Base-by-base conservation (phyloP, 2,888 invertebrate genomes). In the Teinopalpus imperialis region DNA sequence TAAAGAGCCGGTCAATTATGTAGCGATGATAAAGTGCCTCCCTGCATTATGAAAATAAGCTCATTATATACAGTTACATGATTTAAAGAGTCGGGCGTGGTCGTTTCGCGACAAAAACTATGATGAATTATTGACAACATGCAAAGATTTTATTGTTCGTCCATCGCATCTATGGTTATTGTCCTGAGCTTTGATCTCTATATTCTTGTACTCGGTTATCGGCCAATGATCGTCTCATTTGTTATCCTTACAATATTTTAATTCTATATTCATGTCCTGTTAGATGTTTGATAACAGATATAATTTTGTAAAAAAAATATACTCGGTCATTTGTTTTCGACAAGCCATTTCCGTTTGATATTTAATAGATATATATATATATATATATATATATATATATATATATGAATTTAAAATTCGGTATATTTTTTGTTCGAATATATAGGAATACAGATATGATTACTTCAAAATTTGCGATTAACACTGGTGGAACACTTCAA, bases 121-220 rank as follows among this genome's bases (percentile, higher is more conserved):
- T 80, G 82, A 86, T 82, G 69, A 72, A 85, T 86, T 67, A 65
- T 69, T 53, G 61, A 59, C 67, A 58, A 64, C 61, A 64, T 71
- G 67, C 66, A 67, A 57, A 65, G 65, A 44, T 64, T 69, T 75
- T 68, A 60, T 74, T 71, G 76, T 77, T 24, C 73, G 66, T 72
- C 63, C 54, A 53, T 65, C 63, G 52, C 57, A 54, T 55, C 56
- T 52, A 63, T 68, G 64, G 65, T 40, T 36, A 47, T 44, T 49
- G 45, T 39, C 40, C 40, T 40, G 7, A 23, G 27, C 18, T 26
- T 5, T 30, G n/a, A 39, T 12, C 27, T 14, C 39, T 6, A 52
- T 59, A 48, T 59, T 57, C 56, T 60, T 61, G 62, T 61, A 43
- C 56, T 50, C 60, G 57, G 51, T 60, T 69, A 72, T 71, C 63